Base-by-base conservation (phyloP, 2,113 vertebrate genomes). In the Hirundichthys speculiger region DNA sequence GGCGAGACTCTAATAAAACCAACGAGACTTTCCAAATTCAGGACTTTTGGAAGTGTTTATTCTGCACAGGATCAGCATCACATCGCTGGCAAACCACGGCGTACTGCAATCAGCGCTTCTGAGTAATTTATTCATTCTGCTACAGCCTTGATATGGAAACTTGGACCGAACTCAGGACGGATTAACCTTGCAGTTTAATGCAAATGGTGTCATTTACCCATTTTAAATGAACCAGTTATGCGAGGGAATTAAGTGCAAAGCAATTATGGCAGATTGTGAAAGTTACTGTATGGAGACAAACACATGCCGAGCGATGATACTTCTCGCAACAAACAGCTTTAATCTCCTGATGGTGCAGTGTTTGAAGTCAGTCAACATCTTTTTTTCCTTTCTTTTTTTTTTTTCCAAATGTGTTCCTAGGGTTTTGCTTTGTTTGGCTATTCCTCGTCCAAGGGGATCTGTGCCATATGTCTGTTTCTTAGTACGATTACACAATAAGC, bases 181-280 rank as follows among this genome's bases (percentile, higher is more conserved):
- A 21, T 48, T 38, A 38, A 61, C 15, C 30, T 52, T 39, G 51
- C 40, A 49, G 39, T 52, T 59, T 52, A 52, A 59, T 59, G 39
- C 21, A 67, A 34, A 18, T 34, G 1, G 34, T 41, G 3, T 41
- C 16, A 59, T 40, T 27, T 27, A 51, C n/a, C 14, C 18, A 21
- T 43, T 30, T 48, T 22, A 58, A 27, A 43, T 49, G 4, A 51
- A 58, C 13, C 11, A 0, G 3, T 47, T 61, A 39, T 62, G 34
- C 21, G 41, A 54, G 30, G 30, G 18, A 21, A 27, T 60, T 21
- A 13, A 25, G 13, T 27, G 48, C n/a, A 27, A 15, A 51, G 39
- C 47, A 19, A 18, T 20, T 9, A 13, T 13, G 9, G 40, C 12
- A 21, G 46, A n/a, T 48, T 21, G 13, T 11, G 14, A 18, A 34